Conservation (phyloP, 2,888 invertebrate species). For the Ochropacha duplaris region DNA sequence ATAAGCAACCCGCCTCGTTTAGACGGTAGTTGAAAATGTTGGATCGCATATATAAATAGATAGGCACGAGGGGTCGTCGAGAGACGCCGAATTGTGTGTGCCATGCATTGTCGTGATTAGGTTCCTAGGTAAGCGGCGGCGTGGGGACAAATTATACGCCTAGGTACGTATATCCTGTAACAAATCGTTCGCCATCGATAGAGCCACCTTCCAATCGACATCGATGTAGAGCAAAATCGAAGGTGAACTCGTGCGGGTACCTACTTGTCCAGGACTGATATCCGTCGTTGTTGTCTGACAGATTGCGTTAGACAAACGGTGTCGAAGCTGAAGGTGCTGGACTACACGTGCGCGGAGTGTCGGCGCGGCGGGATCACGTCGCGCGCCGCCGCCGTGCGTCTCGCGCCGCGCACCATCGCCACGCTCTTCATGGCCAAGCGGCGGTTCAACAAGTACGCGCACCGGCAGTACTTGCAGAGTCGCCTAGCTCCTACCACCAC, state of each 20-base stretch:
- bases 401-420: constrained; percentile 78
- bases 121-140: constrained; percentile 38
- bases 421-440: constrained; percentile 81
- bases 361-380: constrained; percentile 79
- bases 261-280: neutral
- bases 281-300: constrained; percentile 33
- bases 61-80: constrained; percentile 37
- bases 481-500: constrained; percentile 26
- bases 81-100: constrained; percentile 59
- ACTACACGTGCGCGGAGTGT: constrained; percentile 79
- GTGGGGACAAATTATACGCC: constrained; percentile 18
- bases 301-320: constrained; percentile 78
- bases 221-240: neutral
- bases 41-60: constrained; percentile 23
- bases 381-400: constrained; percentile 74
- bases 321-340: constrained; percentile 66
- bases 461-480: constrained; percentile 68
- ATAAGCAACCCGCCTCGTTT: constrained; percentile 54
- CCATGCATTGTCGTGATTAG: constrained; percentile 50
- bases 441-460: constrained; percentile 81
- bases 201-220: neutral
- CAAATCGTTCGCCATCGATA: neutral
- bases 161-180: neutral
- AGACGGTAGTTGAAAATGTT: constrained; percentile 52
- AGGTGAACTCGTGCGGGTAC: neutral